Evolutionary conservation across 2,113 vertebrate genomes (phyloP), one percentile per base, ranked within the genome.

Genomic region (Sterna hirundo): DNA sequence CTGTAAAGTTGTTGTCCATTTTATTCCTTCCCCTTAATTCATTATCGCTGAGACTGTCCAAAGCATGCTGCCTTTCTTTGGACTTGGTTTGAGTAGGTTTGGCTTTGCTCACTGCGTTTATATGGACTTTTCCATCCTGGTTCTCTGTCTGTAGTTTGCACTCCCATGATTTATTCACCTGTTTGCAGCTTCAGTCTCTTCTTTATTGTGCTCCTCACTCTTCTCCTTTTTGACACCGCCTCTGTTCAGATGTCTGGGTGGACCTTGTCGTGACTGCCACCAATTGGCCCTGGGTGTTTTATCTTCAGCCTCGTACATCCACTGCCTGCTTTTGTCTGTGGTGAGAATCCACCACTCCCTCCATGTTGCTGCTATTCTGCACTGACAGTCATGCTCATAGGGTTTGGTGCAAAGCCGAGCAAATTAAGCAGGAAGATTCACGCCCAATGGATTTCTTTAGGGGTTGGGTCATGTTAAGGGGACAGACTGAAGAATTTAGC

Each of bases 211-310:
- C 8, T 82, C 8, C 27, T 90, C 34, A 51, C 51, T 29, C 20
- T 86, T 52, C 29, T 66, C 4, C 25, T 62, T 86, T 78, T 70
- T 90, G 55, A 34, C 34, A 23, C 18, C 0, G 0, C 60, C 26
- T 78, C 85, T 54, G 5, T 66, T 87, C 60, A 54, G 5, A 13
- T 62, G 32, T 54, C 65, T 51, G 75, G 15, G 14, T 75, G 30
- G 30, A 34, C 65, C 70, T 19, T 60, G n/a, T 72, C 46, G 9
- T 5, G 13, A 38, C 32, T 58, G 23, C 9, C 36, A 25, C 34
- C 17, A 10, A 5, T 61, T 61, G 52, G 15, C 27, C 13, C 19
- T 0, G 0, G 13, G 18, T 87, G 36, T 84, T 84, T 88, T 54
- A 7, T 79, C 46, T 71, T 87, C 36, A 87, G 34, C 23, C 25